Evolutionary conservation across 2,113 vertebrate genomes (phyloP).

Genomic region (Cheirogaleus medius): DNA sequence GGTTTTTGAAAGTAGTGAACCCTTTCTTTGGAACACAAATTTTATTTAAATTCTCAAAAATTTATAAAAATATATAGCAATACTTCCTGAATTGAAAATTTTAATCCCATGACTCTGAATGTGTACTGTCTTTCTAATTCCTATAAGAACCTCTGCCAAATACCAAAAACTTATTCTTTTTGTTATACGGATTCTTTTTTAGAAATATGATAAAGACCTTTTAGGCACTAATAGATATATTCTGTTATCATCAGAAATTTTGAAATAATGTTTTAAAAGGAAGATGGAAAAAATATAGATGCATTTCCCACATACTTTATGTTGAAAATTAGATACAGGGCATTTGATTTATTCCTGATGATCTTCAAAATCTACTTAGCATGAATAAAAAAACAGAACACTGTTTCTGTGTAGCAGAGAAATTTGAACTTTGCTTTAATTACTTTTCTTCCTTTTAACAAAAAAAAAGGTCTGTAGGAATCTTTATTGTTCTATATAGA

Average conservation of each 20-base stretch:
- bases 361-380: not conserved
- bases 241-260: not conserved
- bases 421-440: conserved; percentile 15
- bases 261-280: not conserved
- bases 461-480: not conserved
- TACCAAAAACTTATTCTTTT: not conserved
- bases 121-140: not conserved
- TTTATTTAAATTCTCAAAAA: conserved; percentile 18
- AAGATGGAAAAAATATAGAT: not conserved
- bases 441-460: conserved; percentile 4
- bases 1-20: not conserved
- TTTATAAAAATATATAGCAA: not conserved
- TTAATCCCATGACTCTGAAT: not conserved
- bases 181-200: not conserved
- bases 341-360: not conserved
- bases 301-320: not conserved
- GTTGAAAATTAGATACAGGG: not conserved
- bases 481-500: not conserved
- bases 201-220: not conserved
- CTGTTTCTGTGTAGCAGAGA: not conserved
- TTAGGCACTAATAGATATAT: not conserved
- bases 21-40: not conserved
- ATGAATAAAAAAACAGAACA: not conserved
- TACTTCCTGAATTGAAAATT: not conserved
- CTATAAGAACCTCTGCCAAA: not conserved